Evolutionary conservation across 2,113 vertebrate species (phyloP).

Genomic region (Chlorodrepanis virens): DNA sequence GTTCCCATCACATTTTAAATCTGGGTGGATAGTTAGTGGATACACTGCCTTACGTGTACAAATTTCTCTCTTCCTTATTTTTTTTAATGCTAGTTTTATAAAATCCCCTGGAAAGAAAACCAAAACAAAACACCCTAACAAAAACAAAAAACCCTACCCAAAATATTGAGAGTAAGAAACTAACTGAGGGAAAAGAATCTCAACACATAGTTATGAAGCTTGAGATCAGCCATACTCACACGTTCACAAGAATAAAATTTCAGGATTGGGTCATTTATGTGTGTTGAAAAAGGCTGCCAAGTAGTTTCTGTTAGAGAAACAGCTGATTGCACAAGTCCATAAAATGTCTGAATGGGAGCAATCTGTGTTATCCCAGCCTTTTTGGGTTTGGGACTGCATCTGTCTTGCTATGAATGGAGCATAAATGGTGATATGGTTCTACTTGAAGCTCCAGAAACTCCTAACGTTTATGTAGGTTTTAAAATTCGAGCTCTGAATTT

Average conservation of each 20-base stretch:
- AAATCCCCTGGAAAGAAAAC: neutral
- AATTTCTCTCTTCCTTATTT: neutral
- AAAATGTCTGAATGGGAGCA: neutral
- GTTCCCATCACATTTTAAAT: neutral
- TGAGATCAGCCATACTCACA: neutral
- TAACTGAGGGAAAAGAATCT: neutral
- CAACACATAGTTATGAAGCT: neutral
- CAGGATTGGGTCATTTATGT: neutral
- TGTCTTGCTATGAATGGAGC: neutral
- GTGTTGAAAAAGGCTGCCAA: neutral
- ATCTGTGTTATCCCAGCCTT: neutral
- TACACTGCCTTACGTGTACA: neutral
- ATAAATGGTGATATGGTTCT: neutral
- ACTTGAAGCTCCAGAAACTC: neutral
- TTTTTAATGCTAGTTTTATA: neutral
- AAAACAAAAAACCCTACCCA: accelerated
- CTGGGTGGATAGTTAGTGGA: neutral
- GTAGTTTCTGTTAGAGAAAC: neutral
- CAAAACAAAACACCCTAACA: neutral
- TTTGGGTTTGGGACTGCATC: neutral
- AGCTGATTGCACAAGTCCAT: neutral
- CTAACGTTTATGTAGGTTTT: neutral
- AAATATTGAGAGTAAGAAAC: neutral
- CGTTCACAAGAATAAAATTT: neutral
- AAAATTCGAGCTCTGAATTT: neutral